Percentiles rank a stretch among this genome's conserved stretches.
Evolutionary conservation across 2,888 invertebrate genomes (phyloP).

Genomic region (Hirtodrosophila alboralis): DNA sequence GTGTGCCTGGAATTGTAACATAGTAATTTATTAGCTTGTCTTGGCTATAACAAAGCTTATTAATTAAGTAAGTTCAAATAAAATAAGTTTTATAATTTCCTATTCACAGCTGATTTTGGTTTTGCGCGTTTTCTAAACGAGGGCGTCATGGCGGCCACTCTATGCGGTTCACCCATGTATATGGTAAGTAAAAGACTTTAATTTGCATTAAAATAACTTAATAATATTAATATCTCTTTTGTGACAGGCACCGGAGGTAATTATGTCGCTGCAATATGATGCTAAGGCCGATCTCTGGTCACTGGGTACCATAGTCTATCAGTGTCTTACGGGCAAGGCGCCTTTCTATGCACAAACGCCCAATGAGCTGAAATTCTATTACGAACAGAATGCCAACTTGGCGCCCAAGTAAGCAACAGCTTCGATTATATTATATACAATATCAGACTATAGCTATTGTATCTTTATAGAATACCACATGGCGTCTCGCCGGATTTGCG

Average conservation of each 20-base stretch:
- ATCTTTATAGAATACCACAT: slow-evolving; percentile 91
- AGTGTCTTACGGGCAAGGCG: slow-evolving; percentile 99
- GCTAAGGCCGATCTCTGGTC: slow-evolving; percentile 99
- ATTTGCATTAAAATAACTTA: not conserved
- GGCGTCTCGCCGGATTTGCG: slow-evolving; percentile 96
- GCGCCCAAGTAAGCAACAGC: slow-evolving; percentile 90
- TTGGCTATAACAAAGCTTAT: not conserved
- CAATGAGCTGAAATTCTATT: slow-evolving; percentile 97
- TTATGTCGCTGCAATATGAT: slow-evolving; percentile 99
- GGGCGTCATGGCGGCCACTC: slow-evolving; percentile 99
- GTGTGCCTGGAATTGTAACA: too few relatives aligned
- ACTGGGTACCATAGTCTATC: slow-evolving; percentile 98
- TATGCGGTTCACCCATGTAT: slow-evolving; percentile 99
- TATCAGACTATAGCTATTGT: not conserved
- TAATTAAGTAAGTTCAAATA: too few relatives aligned
- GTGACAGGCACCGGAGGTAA: slow-evolving; percentile 96
- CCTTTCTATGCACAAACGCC: slow-evolving; percentile 99
- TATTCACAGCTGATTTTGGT: slow-evolving; percentile 95
- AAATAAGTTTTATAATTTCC: not conserved
- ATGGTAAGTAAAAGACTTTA: slow-evolving; percentile 89
- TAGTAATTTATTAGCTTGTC: too few relatives aligned
- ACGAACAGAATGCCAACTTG: slow-evolving; percentile 96
- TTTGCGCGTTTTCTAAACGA: slow-evolving; percentile 99
- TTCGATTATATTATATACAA: not conserved
- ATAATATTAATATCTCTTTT: not conserved